Evolutionary conservation across 2,113 vertebrate species (phyloP).

Genomic region (Orthonyx spaldingii): DNA sequence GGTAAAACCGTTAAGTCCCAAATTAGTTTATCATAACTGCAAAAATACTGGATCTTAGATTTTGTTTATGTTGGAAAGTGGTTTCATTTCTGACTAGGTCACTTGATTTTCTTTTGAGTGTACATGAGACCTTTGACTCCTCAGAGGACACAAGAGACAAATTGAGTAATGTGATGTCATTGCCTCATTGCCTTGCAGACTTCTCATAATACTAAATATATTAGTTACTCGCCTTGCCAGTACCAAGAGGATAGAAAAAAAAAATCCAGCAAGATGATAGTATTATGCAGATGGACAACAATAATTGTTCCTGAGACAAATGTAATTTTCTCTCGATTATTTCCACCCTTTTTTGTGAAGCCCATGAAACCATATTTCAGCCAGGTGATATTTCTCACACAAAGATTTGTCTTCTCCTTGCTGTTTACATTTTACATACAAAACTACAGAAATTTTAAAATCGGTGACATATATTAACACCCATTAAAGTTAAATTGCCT

Average conservation of each 20-base stretch:
- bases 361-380: not conserved
- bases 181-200: constrained; percentile 64
- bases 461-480: not conserved
- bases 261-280: not conserved
- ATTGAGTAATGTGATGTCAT: constrained; percentile 71
- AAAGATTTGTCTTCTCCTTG: not conserved
- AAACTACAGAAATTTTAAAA: not conserved
- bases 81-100: constrained; percentile 57
- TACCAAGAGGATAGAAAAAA: constrained; percentile 42
- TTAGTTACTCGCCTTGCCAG: constrained; percentile 57
- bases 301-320: constrained; percentile 29
- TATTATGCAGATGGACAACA: constrained; percentile 16
- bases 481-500: not conserved
- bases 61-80: constrained; percentile 69
- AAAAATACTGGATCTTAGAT: constrained; percentile 50
- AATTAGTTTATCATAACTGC: constrained; percentile 57
- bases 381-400: not conserved
- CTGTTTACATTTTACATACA: not conserved
- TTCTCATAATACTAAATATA: constrained; percentile 67
- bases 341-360: not conserved
- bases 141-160: constrained; percentile 63
- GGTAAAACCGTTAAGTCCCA: constrained; percentile 42
- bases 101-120: constrained; percentile 68
- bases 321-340: not conserved
- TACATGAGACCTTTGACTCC: constrained; percentile 66